Evolutionary conservation across 2,113 vertebrate genomes (phyloP).

Genomic region (Catharus minimus): DNA sequence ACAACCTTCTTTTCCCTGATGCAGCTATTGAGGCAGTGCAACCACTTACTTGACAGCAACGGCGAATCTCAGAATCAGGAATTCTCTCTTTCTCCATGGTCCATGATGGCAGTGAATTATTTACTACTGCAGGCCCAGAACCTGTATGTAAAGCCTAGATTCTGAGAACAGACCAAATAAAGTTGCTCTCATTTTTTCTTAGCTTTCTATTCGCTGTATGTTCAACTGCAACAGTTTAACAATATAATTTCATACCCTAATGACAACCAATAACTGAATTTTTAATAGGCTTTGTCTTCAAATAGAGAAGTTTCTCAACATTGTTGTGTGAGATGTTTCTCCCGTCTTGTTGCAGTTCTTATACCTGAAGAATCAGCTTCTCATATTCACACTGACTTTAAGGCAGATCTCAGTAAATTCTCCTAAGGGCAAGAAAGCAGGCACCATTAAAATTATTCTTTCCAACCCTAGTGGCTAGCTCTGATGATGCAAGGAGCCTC

Average conservation of each 20-base stretch:
- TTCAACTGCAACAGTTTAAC: background rate
- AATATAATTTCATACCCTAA: background rate
- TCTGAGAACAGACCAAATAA: background rate
- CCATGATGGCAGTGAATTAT: background rate
- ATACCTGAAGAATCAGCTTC: background rate
- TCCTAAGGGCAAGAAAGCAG: background rate
- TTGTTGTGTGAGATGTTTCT: background rate
- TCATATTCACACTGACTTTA: background rate
- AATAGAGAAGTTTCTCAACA: background rate
- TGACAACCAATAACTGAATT: background rate
- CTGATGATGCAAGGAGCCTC: background rate
- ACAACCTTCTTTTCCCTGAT: background rate
- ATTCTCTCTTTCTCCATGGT: background rate
- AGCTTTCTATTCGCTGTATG: background rate
- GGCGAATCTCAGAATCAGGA: background rate
- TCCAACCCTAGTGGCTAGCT: background rate
- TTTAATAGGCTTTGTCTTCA: background rate
- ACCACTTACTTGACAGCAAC: background rate
- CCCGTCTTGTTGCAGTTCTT: background rate
- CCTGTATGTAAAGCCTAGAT: fast-evolving
- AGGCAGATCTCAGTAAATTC: background rate
- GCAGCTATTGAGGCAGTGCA: background rate
- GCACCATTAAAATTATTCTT: background rate
- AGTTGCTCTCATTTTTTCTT: background rate
- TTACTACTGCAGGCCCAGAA: background rate